Conservation (phyloP, 2,888 invertebrate genomes). For the Meghimatium bilineatum region DNA sequence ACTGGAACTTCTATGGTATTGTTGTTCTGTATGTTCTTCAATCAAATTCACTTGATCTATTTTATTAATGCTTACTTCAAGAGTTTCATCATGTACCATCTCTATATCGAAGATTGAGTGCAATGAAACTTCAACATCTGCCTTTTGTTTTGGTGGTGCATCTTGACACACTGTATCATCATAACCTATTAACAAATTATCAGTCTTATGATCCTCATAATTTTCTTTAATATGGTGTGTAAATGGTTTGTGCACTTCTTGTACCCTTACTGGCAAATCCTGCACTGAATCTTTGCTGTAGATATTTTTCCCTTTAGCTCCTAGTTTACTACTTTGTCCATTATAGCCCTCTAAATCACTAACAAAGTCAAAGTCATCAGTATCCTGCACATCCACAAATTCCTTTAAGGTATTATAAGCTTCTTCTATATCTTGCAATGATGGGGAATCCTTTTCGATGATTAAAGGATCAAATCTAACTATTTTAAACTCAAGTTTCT, state of each 20-base stretch:
- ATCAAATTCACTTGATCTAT: background rate
- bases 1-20: background rate
- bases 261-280: background rate
- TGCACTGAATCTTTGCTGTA: background rate
- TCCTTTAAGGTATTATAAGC: background rate
- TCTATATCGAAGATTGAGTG: too few relatives aligned
- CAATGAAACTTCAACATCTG: too few relatives aligned
- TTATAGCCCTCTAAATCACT: background rate
- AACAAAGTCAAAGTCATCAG: background rate
- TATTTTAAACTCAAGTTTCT: slow-evolving; percentile 9
- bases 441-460: slow-evolving; percentile 7
- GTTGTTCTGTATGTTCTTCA: background rate
- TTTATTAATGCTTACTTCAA: too few relatives aligned
- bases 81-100: too few relatives aligned
- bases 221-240: background rate
- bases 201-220: background rate
- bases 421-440: background rate
- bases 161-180: too few relatives aligned
- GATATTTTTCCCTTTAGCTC: background rate
- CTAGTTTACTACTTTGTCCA: background rate
- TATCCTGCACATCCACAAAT: background rate
- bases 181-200: background rate
- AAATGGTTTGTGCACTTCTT: background rate
- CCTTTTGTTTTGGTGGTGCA: too few relatives aligned
- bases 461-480: slow-evolving; percentile 8